Evolutionary conservation across 2,888 invertebrate species (phyloP), one percentile per base, ranked within the genome.

Genomic region (Drosophila ezoana): DNA sequence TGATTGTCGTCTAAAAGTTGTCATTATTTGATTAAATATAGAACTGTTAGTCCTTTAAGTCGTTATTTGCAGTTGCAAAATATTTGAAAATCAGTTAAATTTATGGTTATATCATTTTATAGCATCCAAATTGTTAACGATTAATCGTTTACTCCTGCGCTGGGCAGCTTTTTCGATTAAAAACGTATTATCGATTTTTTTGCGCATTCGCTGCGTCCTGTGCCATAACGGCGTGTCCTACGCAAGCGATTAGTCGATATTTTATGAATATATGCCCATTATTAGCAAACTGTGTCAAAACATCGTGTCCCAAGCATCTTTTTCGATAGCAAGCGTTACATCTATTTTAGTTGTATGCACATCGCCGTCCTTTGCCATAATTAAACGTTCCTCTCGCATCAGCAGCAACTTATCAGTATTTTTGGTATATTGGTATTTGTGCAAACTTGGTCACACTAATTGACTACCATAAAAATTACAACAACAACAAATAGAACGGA

Each of bases 401-500:
- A 63, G 18, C 41, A 43, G 13, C 13, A 4, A 28, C 10, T 23
- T 44, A 1, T 13, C 35, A 20, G 57, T 72, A 63, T 75, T 76
- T 51, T 3, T 1, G 23, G 52, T 35, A 45, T 37, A 20, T 28
- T 14, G 16, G 49, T n/a, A 51, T 35, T 49, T 52, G 8, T 23
- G 1, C 2, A 2, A 0, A 2, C 11, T 9, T n/a, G 72, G 72
- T 16, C 76, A 76, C 76, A 71, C 72, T 32, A 47, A 16, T 35
- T 41, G 28, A 47, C 77, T 35, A 54, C 74, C 60, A 61, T 64
- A 71, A 61, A 66, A 51, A 13, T 45, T 67, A 38, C 67, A 75
- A 53, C 64, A 76, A 72, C 72, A 69, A 47, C 41, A 49, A 62
- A 41, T 59, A 77, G 67, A 67, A 72, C 75, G 48, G 58, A 72